Percentiles rank a stretch among this genome's conserved stretches.
phyloP scores from a whole-genome alignment of 2,888 invertebrate genomes.

The Orthonychiurus folsomi region DNA sequence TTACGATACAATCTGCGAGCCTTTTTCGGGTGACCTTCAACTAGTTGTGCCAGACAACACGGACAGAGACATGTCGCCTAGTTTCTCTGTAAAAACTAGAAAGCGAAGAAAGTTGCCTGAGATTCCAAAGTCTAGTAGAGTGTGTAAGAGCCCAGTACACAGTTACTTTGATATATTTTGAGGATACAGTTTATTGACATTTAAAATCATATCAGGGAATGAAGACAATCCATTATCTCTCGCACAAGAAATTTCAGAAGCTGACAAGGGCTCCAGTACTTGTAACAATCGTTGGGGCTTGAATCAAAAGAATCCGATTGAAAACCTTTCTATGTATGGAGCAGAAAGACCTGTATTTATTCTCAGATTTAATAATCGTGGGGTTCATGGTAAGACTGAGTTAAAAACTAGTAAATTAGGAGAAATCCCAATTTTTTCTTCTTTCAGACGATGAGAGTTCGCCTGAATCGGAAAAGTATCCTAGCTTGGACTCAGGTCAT shows the following conservation, averaged over 20 bases:
- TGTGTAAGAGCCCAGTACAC: neutral
- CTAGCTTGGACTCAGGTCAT: conserved; percentile 74
- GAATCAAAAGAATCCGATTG: no score
- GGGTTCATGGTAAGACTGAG: conserved; percentile 34
- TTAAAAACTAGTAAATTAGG: neutral
- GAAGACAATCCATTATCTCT: conserved; percentile 37
- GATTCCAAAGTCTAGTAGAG: conserved; percentile 62
- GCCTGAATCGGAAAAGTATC: conserved; percentile 49
- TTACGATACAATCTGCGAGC: conserved; percentile 27
- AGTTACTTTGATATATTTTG: neutral
- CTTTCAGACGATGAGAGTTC: conserved; percentile 56
- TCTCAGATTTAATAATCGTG: conserved; percentile 33
- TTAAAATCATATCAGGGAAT: conserved; percentile 28
- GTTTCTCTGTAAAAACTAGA: conserved; percentile 53
- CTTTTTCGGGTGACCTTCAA: conserved; percentile 39
- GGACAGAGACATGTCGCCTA: neutral
- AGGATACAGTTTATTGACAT: conserved; percentile 2
- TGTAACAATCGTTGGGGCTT: neutral
- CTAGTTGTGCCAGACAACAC: conserved; percentile 27
- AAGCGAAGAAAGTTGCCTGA: conserved; percentile 76
- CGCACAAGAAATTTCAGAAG: conserved; percentile 39
- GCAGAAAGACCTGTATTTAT: conserved; percentile 35
- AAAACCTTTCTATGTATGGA: no score
- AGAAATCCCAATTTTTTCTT: conserved; percentile 6
- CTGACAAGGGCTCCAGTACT: conserved; percentile 21